These are phyloP conservation scores for human (Homo sapiens) DNA, from an alignment of 2,113 vertebrate genomes.

Conservation along the genomic window DNA sequence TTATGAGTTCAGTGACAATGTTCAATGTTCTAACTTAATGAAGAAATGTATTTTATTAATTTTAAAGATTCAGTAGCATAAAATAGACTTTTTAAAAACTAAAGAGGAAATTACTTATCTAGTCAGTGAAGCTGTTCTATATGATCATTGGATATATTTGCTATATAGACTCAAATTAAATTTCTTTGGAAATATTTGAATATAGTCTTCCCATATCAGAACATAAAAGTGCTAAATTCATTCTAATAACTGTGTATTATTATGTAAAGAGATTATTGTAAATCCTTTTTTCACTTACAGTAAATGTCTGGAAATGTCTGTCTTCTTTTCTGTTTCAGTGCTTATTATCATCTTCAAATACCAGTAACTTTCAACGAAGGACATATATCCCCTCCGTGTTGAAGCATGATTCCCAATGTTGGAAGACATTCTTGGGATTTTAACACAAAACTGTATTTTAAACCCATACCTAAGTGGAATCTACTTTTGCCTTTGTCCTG, in stretches of 20 bases:
- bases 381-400: too few species aligned
- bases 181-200: slow-evolving; percentile 43
- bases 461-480: neutral
- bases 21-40: neutral
- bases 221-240: neutral
- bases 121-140: neutral
- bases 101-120: neutral
- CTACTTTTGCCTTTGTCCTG: neutral
- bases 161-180: neutral
- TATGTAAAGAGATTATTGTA: neutral
- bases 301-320: neutral
- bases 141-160: neutral
- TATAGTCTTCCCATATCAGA: neutral
- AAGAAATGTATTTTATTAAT: neutral
- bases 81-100: neutral
- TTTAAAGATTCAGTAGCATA: neutral
- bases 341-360: neutral
- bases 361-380: neutral
- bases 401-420: too few species aligned
- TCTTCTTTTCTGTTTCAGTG: neutral
- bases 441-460: neutral
- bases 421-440: neutral
- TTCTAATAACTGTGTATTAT: neutral
- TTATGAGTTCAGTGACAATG: neutral
- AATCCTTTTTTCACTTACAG: neutral